Conservation (phyloP, 2,888 invertebrate species). For the Torymus tubicola region DNA sequence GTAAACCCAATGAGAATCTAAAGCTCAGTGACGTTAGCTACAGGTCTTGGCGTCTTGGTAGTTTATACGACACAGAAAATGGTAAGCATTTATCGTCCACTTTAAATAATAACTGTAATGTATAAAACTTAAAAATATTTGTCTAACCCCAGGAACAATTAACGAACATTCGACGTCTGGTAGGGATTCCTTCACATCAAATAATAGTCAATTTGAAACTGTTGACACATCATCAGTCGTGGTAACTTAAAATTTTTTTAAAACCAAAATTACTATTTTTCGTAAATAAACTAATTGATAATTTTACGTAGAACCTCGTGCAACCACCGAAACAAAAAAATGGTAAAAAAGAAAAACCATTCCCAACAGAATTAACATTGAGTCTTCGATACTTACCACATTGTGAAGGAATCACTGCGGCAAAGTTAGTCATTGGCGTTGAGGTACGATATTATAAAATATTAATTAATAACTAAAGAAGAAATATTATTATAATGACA, state of each 20-base stretch:
- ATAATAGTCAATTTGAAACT: slow-evolving; percentile 62
- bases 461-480: background rate
- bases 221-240: slow-evolving; percentile 54
- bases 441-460: slow-evolving; percentile 65
- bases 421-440: slow-evolving; percentile 73
- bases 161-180: slow-evolving; percentile 66
- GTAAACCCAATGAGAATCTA: slow-evolving; percentile 65
- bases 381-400: slow-evolving; percentile 72
- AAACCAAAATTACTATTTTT: background rate
- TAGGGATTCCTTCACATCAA: slow-evolving; percentile 66
- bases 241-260: slow-evolving; percentile 28
- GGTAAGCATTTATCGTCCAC: slow-evolving; percentile 55
- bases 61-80: slow-evolving; percentile 71
- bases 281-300: background rate
- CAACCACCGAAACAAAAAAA: slow-evolving; percentile 65
- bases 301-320: slow-evolving; percentile 58
- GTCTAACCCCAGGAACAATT: slow-evolving; percentile 65
- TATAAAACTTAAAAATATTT: too few species aligned
- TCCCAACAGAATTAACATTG: slow-evolving; percentile 73
- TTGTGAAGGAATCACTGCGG: slow-evolving; percentile 67
- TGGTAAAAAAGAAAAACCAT: slow-evolving; percentile 66
- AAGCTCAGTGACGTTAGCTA: slow-evolving; percentile 73
- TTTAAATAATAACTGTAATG: too few species aligned
- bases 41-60: slow-evolving; percentile 74
- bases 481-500: background rate